These are phyloP conservation scores for Drosophila setosimentum DNA, from an alignment of 2,888 invertebrate genomes.

Conservation along the genomic window DNA sequence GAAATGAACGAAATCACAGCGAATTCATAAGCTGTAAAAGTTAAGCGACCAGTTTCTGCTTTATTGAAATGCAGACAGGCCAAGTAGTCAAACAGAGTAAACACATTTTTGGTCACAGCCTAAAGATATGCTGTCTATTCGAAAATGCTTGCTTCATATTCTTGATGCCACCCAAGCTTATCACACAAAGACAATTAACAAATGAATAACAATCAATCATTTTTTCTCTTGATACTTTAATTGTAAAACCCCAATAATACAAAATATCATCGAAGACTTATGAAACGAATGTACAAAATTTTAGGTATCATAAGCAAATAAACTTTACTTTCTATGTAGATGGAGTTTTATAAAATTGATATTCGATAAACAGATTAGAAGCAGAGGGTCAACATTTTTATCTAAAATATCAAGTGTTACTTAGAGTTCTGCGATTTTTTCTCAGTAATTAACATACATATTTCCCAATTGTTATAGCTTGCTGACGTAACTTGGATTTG, in stretches of 20 bases:
- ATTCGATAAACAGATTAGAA: not conserved
- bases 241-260: not conserved
- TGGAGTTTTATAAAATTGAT: not conserved
- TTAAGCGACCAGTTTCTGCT: not conserved
- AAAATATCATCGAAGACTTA: not conserved
- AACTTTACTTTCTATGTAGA: not conserved
- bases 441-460: not conserved
- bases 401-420: not conserved
- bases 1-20: not conserved
- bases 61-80: not conserved
- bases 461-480: not conserved
- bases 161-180: not conserved
- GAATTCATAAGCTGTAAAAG: not conserved
- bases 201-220: not conserved
- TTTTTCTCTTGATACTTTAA: not conserved
- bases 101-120: not conserved
- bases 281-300: not conserved
- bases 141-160: not conserved
- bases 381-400: not conserved
- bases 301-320: not conserved
- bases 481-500: not conserved
- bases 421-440: no score
- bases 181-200: not conserved
- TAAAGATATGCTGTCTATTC: slow-evolving; percentile 4
- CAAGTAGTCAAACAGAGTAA: not conserved